Evolutionary conservation across 2,888 invertebrate species (phyloP).

Genomic region (Pseudococcus jackbeardsleyi): DNA sequence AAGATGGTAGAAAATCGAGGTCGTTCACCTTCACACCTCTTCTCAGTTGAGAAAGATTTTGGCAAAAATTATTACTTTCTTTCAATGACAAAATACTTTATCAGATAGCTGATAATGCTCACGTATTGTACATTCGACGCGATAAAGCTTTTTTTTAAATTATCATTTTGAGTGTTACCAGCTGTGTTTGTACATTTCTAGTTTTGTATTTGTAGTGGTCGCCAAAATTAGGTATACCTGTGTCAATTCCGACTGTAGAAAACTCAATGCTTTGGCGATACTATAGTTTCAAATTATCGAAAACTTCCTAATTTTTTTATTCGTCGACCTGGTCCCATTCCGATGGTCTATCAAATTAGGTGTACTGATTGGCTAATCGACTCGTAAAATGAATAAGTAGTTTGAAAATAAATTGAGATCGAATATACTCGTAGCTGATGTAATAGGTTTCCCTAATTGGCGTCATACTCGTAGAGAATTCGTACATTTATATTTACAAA

Average conservation of each 20-base stretch:
- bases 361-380: neutral
- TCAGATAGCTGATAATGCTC: neutral
- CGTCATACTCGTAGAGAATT: neutral
- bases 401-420: neutral
- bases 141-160: neutral
- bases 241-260: neutral
- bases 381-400: neutral
- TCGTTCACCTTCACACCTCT: neutral
- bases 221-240: neutral
- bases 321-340: too few species aligned
- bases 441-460: neutral
- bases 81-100: neutral
- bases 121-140: neutral
- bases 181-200: conserved; percentile 8
- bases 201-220: neutral
- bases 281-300: too few species aligned
- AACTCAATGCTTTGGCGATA: neutral
- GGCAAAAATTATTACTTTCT: neutral
- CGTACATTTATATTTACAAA: too few species aligned
- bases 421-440: neutral
- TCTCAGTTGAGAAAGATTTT: neutral
- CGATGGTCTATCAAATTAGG: too few species aligned
- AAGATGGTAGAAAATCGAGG: neutral
- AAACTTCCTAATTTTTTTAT: too few species aligned
- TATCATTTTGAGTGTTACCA: neutral